phyloP scores from a whole-genome alignment of 2,113 vertebrate genomes.

The Hippocampus abdominalis region DNA sequence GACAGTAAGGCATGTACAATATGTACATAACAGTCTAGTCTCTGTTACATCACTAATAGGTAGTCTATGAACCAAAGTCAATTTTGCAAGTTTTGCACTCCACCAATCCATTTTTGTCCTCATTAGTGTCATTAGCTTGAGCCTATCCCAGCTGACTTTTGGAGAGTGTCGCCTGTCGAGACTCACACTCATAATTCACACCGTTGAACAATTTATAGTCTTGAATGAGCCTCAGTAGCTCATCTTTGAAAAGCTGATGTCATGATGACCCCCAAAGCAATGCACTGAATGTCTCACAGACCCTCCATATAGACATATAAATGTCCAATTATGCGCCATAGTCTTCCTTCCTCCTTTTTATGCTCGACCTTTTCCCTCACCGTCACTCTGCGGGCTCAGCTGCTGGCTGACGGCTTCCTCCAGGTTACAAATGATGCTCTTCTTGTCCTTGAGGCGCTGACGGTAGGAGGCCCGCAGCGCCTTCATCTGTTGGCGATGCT shows the following conservation, averaged over 20 bases:
- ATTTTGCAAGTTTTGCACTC: neutral
- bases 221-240: too few species aligned
- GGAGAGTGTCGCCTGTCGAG: neutral
- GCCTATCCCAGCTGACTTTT: neutral
- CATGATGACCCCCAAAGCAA: neutral
- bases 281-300: neutral
- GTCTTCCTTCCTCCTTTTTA: constrained; percentile 18
- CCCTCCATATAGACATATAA: constrained; percentile 2
- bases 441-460: constrained; percentile 75
- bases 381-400: constrained; percentile 58
- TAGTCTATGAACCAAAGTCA: neutral
- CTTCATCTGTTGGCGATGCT: constrained; percentile 74
- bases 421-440: constrained; percentile 74
- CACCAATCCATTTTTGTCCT: neutral
- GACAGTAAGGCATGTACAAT: too few species aligned
- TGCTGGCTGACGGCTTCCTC: constrained; percentile 74
- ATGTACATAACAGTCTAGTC: neutral
- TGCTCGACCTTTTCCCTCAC: constrained; percentile 41
- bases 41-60: neutral
- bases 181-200: too few species aligned
- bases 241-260: too few species aligned
- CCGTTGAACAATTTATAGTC: too few species aligned
- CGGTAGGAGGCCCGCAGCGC: constrained; percentile 71
- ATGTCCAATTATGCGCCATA: constrained; percentile 2
- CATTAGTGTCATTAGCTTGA: neutral